Percentiles rank a stretch among this genome's conserved stretches.
These are phyloP conservation scores for Spinus pinus DNA, from an alignment of 2,797 vertebrate genomes.

Conservation along the genomic window DNA sequence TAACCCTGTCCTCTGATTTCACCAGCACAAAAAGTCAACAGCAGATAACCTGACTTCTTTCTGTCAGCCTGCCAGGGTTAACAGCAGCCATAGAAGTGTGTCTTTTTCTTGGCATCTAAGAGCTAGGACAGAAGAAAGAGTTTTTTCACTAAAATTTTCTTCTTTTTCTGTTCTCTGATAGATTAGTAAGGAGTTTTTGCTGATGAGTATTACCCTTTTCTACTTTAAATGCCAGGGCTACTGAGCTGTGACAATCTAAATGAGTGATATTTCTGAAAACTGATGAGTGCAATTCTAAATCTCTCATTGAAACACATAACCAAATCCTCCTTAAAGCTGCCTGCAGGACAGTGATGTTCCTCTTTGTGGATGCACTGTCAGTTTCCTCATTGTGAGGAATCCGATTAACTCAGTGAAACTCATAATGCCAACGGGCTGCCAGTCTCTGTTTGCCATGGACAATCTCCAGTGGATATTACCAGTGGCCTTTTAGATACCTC, in stretches of 20 bases:
- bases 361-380: background rate
- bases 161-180: conserved; percentile 38
- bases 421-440: background rate
- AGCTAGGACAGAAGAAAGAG: background rate
- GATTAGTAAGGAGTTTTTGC: conserved; percentile 59
- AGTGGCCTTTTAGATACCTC: background rate
- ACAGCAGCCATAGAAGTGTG: background rate
- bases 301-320: conserved; percentile 43
- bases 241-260: conserved; percentile 71
- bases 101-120: background rate
- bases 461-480: background rate
- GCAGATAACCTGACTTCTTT: background rate
- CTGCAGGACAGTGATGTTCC: conserved; percentile 32
- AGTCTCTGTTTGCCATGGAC: background rate
- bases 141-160: background rate
- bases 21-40: background rate
- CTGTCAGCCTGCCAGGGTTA: background rate
- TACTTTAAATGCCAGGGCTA: conserved; percentile 59
- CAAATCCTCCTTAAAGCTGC: conserved; percentile 60
- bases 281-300: conserved; percentile 70
- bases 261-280: conserved; percentile 66
- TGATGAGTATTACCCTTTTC: conserved; percentile 51
- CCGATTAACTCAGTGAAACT: background rate
- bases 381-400: conserved; percentile 17
- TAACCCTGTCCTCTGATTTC: background rate